These are phyloP conservation scores for Drosophila truncata DNA, from an alignment of 1,140 invertebrate genomes.

Conservation along the genomic window DNA sequence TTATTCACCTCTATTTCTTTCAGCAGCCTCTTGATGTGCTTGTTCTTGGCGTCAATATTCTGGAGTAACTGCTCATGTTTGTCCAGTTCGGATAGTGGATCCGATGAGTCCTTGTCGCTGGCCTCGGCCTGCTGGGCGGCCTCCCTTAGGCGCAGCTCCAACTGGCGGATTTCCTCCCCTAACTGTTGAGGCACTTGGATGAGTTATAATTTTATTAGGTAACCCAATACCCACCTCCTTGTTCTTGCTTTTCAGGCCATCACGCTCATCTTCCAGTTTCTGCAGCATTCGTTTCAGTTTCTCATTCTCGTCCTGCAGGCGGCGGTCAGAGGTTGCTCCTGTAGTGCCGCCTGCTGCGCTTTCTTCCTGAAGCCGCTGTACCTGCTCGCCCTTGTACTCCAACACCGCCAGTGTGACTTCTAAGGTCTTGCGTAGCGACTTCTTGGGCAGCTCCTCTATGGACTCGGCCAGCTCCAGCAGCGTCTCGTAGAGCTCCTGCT, in stretches of 20 bases:
- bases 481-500: constrained; percentile 80
- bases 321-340: constrained; percentile 36
- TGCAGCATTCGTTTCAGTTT: constrained; percentile 79
- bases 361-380: constrained; percentile 35
- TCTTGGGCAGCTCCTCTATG: constrained; percentile 75
- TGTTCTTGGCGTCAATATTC: constrained; percentile 82
- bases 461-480: constrained; percentile 64
- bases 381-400: constrained; percentile 78
- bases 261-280: constrained; percentile 71
- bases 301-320: constrained; percentile 77
- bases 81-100: constrained; percentile 81
- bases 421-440: constrained; percentile 75
- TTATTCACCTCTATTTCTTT: constrained; percentile 77
- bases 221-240: constrained; percentile 56
- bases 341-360: not conserved
- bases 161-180: constrained; percentile 67
- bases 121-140: constrained; percentile 65
- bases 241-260: constrained; percentile 52
- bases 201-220: not conserved
- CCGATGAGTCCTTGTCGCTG: constrained; percentile 83
- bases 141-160: constrained; percentile 73
- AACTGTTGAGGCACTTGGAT: constrained; percentile 15
- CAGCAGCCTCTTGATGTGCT: constrained; percentile 82
- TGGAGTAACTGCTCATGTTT: constrained; percentile 81
- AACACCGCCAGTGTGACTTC: constrained; percentile 74